Evolutionary conservation across 2,888 invertebrate species (phyloP), one percentile per base, ranked within the genome.

Genomic region (Dynastes tityus): DNA sequence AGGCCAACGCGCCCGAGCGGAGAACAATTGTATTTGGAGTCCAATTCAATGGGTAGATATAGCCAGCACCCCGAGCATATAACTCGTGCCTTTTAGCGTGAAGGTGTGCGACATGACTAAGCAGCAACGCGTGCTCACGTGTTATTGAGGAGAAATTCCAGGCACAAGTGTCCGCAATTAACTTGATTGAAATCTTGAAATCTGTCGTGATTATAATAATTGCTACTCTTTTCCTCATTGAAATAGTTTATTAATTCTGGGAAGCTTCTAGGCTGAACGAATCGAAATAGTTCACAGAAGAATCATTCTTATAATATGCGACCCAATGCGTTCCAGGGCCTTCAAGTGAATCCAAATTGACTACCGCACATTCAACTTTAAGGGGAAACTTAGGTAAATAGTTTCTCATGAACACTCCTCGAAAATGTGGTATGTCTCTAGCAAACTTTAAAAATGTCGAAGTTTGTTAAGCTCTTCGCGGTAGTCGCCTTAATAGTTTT

Each of bases 1-100:
- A 87, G 82, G 78, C 86, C 84, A 49, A 86, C 80, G 16, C 86
- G 80, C 3, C 85, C 86, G 22, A 86, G 82, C 61, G n/a, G n/a
- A n/a, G 77, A 80, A 81, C 85, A 86, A 37, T 83, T 81, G 74
- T 83, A 78, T 27, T 78, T 63, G n/a, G 76, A 29, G 32, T 81
- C 80, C n/a, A 85, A 79, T 64, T 84, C 83, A 65, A 85, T 83
- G 0, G 84, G 82, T 11, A 83, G 83, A 80, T 83, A 85, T 82
- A 83, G 77, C 82, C 73, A 8, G 81, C 80, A 53, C n/a, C n/a
- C 80, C 80, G 27, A 86, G 80, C 49, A 81, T 76, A 53, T 82
- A 83, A 3, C 80, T 79, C n/a, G 78, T 82, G 63, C 85, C 84
- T 58, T 79, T 84, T 63, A 86, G 64, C 5, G 53, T 53, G 32